phyloP scores from a whole-genome alignment of 2,888 invertebrate species.

The Diarsia dahlii region DNA sequence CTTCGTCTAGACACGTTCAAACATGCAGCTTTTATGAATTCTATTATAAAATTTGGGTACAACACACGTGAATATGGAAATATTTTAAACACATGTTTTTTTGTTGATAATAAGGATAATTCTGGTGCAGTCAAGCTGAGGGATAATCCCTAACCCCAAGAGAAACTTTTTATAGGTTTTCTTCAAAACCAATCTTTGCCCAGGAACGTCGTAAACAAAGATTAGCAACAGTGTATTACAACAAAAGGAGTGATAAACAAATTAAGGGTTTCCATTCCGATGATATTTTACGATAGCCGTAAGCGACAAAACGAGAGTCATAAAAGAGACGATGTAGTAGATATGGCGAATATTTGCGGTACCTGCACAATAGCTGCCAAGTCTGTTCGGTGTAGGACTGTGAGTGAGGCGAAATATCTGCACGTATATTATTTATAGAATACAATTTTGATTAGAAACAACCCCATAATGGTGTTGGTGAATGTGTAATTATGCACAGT shows the following conservation, averaged over 20 bases:
- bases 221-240: conserved; percentile 84
- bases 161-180: conserved; percentile 57
- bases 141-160: conserved; percentile 36
- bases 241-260: conserved; percentile 88
- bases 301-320: conserved; percentile 85
- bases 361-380: conserved; percentile 38
- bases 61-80: conserved; percentile 52
- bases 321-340: conserved; percentile 83
- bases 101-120: conserved; percentile 28
- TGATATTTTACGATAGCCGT: conserved; percentile 87
- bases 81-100: conserved; percentile 20
- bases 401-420: conserved; percentile 8
- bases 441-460: conserved; percentile 62
- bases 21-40: conserved; percentile 67
- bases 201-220: conserved; percentile 78
- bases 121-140: conserved; percentile 28
- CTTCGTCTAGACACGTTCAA: conserved; percentile 75
- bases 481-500: conserved; percentile 73
- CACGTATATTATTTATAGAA: conserved; percentile 43
- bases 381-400: conserved; percentile 17
- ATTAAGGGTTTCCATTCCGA: conserved; percentile 88
- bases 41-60: conserved; percentile 64
- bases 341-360: conserved; percentile 56
- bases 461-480: conserved; percentile 56
- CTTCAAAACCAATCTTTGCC: conserved; percentile 68